Conservation (phyloP, 2,113 vertebrate species). For the Thymallus thymallus region DNA sequence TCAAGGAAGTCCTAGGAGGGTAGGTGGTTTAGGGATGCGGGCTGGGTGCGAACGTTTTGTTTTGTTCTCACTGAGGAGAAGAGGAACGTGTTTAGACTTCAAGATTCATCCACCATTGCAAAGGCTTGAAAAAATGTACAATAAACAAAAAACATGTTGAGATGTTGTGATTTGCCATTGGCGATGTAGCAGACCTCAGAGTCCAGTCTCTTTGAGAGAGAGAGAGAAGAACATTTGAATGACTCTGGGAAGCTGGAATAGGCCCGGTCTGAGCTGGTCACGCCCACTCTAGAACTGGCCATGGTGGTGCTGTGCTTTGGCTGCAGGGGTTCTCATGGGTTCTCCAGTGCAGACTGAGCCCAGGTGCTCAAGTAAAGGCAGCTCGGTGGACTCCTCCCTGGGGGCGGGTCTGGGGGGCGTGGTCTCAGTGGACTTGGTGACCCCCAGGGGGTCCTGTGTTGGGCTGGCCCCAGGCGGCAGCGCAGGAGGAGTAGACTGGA, state of each 20-base stretch:
- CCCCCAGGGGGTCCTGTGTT: conserved; percentile 63
- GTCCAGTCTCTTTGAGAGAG: not conserved
- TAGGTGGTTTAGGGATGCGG: conserved; percentile 7
- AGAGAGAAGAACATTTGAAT: conserved; percentile 33
- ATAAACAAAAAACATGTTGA: not conserved
- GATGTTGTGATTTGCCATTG: conserved; percentile 4
- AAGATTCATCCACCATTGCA: conserved; percentile 35
- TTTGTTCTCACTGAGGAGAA: conserved; percentile 30
- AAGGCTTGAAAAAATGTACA: conserved; percentile 12
- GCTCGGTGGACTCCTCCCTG: conserved; percentile 79
- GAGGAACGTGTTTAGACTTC: not conserved
- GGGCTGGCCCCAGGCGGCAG: conserved; percentile 60
- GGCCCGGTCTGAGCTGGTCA: conserved; percentile 11
- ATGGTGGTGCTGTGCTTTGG: conserved; percentile 43
- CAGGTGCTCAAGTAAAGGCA: conserved; percentile 84
- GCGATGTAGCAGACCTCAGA: not conserved
- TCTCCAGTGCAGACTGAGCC: conserved; percentile 71
- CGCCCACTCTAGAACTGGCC: conserved; percentile 13
- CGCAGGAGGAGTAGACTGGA: conserved; percentile 53
- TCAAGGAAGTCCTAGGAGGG: not conserved
- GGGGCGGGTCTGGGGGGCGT: conserved; percentile 51
- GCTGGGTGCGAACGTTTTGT: conserved; percentile 23
- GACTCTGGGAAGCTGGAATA: conserved; percentile 48
- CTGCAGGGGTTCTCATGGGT: conserved; percentile 27
- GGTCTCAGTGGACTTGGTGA: conserved; percentile 55